Conservation (phyloP, 2,797 vertebrate genomes). For the Anguilla obscura region DNA sequence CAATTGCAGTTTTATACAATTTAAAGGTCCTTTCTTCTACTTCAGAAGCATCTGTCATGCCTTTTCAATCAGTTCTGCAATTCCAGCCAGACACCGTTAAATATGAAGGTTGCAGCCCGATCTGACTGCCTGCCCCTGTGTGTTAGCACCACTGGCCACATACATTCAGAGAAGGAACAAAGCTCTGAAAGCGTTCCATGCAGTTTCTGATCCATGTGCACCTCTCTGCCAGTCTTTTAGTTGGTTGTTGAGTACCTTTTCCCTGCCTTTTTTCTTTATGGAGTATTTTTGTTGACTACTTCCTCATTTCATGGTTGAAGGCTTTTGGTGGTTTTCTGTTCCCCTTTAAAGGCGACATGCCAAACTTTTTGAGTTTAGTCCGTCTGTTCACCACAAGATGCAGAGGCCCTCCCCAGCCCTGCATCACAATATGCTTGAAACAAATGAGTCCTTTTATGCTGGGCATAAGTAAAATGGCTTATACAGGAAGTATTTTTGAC, state of each 20-base stretch:
- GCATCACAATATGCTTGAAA: conserved; percentile 37
- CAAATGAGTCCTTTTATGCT: conserved; percentile 42
- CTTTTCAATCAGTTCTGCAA: conserved; percentile 41
- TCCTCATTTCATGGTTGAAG: too few relatives aligned
- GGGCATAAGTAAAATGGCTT: conserved; percentile 38
- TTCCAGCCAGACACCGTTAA: conserved; percentile 53
- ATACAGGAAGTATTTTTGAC: conserved; percentile 49
- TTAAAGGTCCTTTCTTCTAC: conserved; percentile 4
- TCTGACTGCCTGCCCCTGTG: conserved; percentile 61
- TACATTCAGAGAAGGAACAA: conserved; percentile 58
- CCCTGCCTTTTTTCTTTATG: too few relatives aligned
- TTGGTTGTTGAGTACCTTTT: too few relatives aligned
- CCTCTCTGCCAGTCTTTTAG: conserved; percentile 38
- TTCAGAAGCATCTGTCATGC: not conserved
- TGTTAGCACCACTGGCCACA: conserved; percentile 48
- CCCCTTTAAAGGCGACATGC: too few relatives aligned
- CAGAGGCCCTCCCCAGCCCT: too few relatives aligned
- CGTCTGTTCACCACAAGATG: too few relatives aligned
- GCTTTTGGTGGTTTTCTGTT: too few relatives aligned
- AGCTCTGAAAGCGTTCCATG: conserved; percentile 48
- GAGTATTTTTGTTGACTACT: too few relatives aligned
- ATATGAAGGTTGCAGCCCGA: conserved; percentile 65
- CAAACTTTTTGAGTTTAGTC: too few relatives aligned
- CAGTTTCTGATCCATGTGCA: conserved; percentile 57
- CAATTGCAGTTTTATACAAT: not conserved